A percentile compares a stretch with the other conserved stretches of the same genome.
phyloP scores from a whole-genome alignment of 2,797 vertebrate genomes.

The Staurois parvus region DNA sequence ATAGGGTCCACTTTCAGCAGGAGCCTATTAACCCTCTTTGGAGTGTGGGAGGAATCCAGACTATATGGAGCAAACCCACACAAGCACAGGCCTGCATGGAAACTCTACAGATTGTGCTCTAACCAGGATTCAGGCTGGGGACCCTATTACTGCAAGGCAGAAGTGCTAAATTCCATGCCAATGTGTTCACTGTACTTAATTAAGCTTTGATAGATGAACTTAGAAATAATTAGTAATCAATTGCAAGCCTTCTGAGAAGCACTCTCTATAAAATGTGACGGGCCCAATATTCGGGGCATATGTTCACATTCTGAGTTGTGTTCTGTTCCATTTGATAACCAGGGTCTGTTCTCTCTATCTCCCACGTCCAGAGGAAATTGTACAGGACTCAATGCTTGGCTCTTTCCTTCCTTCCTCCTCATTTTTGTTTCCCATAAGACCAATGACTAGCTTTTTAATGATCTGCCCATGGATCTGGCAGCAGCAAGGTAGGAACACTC shows the following conservation, averaged over 20 bases:
- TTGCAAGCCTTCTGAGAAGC: not conserved
- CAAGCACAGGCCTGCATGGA: too few species aligned
- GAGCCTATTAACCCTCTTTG: too few species aligned
- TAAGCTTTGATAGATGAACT: not conserved
- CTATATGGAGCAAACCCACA: too few species aligned
- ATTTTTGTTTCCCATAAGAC: conserved; percentile 49
- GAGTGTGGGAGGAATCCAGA: too few species aligned
- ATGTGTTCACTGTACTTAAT: too few species aligned
- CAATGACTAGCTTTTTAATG: conserved; percentile 53
- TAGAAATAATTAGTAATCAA: not conserved
- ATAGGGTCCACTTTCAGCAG: too few species aligned
- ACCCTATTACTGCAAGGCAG: too few species aligned
- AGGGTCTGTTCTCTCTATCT: conserved; percentile 50
- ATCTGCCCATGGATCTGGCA: conserved; percentile 52
- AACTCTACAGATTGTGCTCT: too few species aligned
- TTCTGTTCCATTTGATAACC: conserved; percentile 49
- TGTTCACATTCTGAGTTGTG: conserved; percentile 3
- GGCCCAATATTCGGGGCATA: conserved; percentile 2
- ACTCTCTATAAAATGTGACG: not conserved
- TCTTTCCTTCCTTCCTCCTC: conserved; percentile 46
- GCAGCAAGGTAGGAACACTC: conserved; percentile 6
- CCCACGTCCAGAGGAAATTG: conserved; percentile 46
- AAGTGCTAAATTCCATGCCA: too few species aligned
- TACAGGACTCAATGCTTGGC: conserved; percentile 46
- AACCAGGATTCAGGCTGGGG: too few species aligned